These are phyloP conservation scores for Laticauda colubrina DNA, from an alignment of 2,113 vertebrate species.

Conservation along the genomic window DNA sequence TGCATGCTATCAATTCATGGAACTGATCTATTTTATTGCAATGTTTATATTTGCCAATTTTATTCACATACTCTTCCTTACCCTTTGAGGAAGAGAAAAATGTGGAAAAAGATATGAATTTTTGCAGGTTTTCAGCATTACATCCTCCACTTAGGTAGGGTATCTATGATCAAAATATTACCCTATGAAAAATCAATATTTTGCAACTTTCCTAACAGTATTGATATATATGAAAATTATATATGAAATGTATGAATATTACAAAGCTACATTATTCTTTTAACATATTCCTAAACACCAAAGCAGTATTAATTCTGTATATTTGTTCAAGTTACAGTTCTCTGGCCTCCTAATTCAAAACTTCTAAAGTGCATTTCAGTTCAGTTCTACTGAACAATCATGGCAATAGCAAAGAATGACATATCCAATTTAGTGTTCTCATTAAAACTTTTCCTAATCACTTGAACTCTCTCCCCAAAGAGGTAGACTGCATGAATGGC, in stretches of 20 bases:
- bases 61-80: constrained; percentile 54
- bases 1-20: constrained; percentile 46
- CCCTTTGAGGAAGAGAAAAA: constrained; percentile 12
- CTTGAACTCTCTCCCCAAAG: background rate
- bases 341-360: background rate
- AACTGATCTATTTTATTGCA: constrained; percentile 45
- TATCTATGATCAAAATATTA: background rate
- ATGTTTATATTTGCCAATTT: constrained; percentile 52
- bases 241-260: constrained; percentile 28
- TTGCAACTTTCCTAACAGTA: constrained; percentile 43
- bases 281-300: background rate
- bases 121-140: constrained; percentile 43
- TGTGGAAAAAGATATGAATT: constrained; percentile 36
- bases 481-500: background rate
- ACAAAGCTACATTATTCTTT: background rate
- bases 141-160: background rate
- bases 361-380: background rate
- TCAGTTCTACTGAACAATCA: background rate
- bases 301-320: background rate
- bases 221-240: constrained; percentile 46
- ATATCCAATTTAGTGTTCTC: background rate
- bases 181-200: constrained; percentile 50
- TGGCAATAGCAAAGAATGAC: background rate
- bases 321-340: background rate
- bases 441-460: background rate